These are phyloP conservation scores for Chelonus insularis DNA, from an alignment of 1,140 invertebrate genomes.

Conservation along the genomic window DNA sequence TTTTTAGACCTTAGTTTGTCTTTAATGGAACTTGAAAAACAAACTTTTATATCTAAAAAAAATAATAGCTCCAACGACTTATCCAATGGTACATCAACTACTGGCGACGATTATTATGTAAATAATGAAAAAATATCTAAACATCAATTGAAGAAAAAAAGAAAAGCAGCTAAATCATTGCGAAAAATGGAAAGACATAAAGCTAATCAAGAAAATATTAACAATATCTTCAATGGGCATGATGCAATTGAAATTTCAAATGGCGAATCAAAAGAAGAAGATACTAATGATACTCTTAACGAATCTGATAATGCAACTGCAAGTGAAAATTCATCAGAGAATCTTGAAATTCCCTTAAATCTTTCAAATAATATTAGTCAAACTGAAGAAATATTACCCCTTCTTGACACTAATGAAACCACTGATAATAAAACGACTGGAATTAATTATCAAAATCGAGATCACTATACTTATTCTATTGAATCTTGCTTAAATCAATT, in stretches of 20 bases:
- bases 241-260: too few species aligned
- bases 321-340: too few species aligned
- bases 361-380: too few species aligned
- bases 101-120: conserved; percentile 10
- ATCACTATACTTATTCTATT: conserved; percentile 73
- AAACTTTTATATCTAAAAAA: conserved; percentile 61
- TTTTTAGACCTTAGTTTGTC: conserved; percentile 95
- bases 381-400: too few species aligned
- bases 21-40: conserved; percentile 73
- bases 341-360: too few species aligned
- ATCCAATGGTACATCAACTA: conserved; percentile 35
- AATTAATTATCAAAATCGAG: too few species aligned
- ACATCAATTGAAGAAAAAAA: conserved; percentile 71
- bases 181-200: conserved; percentile 48
- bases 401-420: conserved; percentile 13
- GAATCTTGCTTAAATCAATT: conserved; percentile 90
- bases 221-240: too few species aligned
- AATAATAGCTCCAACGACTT: conserved; percentile 40
- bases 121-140: conserved; percentile 57
- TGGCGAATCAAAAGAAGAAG: too few species aligned
- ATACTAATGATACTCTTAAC: too few species aligned
- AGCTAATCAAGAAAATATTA: too few species aligned
- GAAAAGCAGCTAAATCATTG: conserved; percentile 65
- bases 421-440: conserved; percentile 33
- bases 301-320: too few species aligned